These are phyloP conservation scores for Plotosus lineatus DNA, from an alignment of 2,113 vertebrate species.

Conservation along the genomic window DNA sequence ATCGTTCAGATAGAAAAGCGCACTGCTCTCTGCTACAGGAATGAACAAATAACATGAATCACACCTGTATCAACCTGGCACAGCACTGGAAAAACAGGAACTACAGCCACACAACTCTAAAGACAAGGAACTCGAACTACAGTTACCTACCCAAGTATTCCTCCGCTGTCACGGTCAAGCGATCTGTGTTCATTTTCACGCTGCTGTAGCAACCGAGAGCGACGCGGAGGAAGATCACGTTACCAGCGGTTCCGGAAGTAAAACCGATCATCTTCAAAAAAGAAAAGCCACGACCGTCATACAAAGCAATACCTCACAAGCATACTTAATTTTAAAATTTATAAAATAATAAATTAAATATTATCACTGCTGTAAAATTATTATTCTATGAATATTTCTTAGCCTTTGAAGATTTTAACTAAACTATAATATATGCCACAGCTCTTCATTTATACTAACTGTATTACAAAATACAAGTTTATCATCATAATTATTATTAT, in stretches of 20 bases:
- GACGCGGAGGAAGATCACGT: background rate
- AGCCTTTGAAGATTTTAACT: no score
- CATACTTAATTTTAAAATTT: no score
- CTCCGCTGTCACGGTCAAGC: constrained; percentile 52
- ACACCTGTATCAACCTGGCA: background rate
- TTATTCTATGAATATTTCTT: no score
- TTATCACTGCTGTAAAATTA: no score
- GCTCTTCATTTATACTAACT: no score
- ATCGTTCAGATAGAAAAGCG: constrained; percentile 92
- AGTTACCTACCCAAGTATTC: constrained; percentile 52
- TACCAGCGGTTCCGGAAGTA: background rate
- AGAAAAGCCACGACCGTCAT: no score
- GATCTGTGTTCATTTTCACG: constrained; percentile 54
- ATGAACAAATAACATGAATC: background rate
- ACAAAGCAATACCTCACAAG: no score
- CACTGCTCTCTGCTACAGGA: constrained; percentile 82
- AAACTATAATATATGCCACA: no score
- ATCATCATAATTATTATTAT: no score
- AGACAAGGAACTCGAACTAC: background rate
- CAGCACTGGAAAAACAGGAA: background rate
- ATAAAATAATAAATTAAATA: no score
- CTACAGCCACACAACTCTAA: background rate
- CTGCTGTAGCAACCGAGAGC: background rate
- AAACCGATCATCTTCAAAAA: no score
- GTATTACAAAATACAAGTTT: no score